Conservation (phyloP, 2,113 vertebrate genomes). For the Uria lomvia region DNA sequence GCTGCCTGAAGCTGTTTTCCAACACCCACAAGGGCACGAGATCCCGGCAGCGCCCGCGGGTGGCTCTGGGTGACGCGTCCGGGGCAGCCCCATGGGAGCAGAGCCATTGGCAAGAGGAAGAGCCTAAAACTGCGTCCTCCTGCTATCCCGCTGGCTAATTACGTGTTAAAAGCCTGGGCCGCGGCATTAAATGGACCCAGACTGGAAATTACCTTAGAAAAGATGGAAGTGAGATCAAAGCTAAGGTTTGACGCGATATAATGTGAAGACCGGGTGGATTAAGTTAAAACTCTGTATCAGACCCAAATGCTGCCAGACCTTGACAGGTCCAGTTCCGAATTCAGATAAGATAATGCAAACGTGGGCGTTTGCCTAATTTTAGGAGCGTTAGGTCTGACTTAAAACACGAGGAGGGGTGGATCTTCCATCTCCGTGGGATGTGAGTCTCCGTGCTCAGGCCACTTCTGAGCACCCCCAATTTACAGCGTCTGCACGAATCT, state of each 20-base stretch:
- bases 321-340: neutral
- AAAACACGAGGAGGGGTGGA: neutral
- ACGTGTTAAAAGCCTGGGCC: neutral
- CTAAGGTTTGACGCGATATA: neutral
- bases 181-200: neutral
- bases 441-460: neutral
- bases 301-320: neutral
- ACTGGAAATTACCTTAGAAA: neutral
- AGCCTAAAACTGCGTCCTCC: neutral
- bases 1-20: neutral
- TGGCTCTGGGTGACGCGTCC: neutral
- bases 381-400: neutral
- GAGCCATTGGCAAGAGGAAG: neutral
- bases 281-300: neutral
- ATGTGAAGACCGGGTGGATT: accelerated
- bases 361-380: neutral
- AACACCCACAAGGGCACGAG: accelerated
- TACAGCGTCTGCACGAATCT: neutral
- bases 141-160: neutral
- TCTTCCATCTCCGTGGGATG: neutral
- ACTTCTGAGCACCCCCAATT: neutral
- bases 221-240: neutral
- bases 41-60: accelerated
- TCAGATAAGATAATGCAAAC: neutral
- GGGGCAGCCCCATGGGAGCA: neutral